Evolutionary conservation across 2,113 vertebrate species (phyloP).

Genomic region (Zapornia atra): DNA sequence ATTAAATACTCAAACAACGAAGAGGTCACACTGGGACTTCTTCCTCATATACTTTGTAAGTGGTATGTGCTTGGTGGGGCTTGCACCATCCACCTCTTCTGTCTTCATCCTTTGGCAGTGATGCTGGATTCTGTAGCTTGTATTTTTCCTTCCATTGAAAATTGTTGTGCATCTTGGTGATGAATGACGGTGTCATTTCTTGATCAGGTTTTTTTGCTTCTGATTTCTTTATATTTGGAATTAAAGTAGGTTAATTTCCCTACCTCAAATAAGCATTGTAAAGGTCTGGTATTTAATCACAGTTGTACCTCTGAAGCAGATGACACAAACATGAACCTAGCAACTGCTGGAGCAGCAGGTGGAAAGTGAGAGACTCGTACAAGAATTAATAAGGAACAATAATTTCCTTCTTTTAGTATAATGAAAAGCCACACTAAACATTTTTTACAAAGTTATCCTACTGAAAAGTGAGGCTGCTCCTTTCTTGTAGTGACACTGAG

Average conservation of each 20-base stretch:
- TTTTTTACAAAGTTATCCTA: background rate
- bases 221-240: background rate
- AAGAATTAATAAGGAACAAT: background rate
- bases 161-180: background rate
- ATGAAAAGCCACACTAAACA: fast-evolving
- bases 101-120: background rate
- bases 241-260: background rate
- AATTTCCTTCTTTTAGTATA: background rate
- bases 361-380: background rate
- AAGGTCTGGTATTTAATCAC: background rate
- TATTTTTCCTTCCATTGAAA: background rate
- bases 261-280: background rate
- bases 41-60: background rate
- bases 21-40: background rate
- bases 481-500: background rate
- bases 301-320: background rate
- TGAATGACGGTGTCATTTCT: background rate
- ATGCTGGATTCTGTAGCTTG: background rate
- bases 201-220: no score
- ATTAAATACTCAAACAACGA: background rate
- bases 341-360: background rate
- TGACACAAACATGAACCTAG: background rate
- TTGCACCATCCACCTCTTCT: background rate
- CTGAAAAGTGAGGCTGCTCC: fast-evolving
- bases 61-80: background rate